A percentile compares a stretch with the other conserved stretches of the same genome.
Evolutionary conservation across 2,113 vertebrate species (phyloP).

Genomic region (Myiozetetes cayanensis): DNA sequence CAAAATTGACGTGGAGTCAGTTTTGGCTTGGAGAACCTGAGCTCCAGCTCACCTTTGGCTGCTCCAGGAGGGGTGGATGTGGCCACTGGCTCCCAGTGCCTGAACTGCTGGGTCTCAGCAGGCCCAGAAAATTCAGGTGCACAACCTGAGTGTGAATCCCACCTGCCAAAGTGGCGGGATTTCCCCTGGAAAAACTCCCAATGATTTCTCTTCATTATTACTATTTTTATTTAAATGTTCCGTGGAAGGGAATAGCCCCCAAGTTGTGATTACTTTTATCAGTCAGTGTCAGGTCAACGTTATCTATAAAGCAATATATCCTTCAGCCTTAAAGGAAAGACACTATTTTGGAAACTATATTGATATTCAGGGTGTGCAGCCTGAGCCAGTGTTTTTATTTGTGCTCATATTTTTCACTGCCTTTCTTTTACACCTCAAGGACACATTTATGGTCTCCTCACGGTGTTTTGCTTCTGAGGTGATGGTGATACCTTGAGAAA

Average conservation of each 20-base stretch:
- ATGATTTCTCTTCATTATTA: background rate
- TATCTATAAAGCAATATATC: background rate
- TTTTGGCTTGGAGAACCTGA: background rate
- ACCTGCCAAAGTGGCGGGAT: background rate
- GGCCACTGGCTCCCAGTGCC: accelerated
- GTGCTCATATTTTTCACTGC: slow-evolving; percentile 37
- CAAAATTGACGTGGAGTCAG: no score
- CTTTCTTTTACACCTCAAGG: slow-evolving; percentile 48
- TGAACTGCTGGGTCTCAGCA: background rate
- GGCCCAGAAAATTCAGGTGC: background rate
- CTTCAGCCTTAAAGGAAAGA: background rate
- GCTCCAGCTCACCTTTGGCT: background rate
- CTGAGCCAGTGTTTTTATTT: slow-evolving; percentile 29
- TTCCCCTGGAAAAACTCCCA: background rate
- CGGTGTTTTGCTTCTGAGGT: slow-evolving; percentile 33
- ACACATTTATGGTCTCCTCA: slow-evolving; percentile 30
- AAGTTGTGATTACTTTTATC: background rate
- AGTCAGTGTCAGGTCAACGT: background rate
- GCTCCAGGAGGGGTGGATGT: accelerated
- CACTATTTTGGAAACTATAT: background rate
- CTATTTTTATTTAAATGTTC: background rate
- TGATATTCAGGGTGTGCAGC: background rate
- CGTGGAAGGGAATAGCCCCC: background rate
- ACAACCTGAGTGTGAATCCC: background rate
- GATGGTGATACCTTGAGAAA: slow-evolving; percentile 37